These are phyloP conservation scores for Neotoxoptera formosana DNA, from an alignment of 1,140 invertebrate genomes.

Conservation along the genomic window DNA sequence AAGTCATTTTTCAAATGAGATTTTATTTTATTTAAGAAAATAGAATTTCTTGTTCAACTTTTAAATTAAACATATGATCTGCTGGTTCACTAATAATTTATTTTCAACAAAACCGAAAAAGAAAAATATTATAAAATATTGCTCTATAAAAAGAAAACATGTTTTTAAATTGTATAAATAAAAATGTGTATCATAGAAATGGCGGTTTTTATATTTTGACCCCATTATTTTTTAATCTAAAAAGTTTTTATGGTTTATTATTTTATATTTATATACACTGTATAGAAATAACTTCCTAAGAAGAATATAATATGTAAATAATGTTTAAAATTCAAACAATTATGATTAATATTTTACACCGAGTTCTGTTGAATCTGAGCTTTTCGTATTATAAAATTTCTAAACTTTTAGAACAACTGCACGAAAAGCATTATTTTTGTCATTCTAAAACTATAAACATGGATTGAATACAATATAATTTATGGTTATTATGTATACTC, in stretches of 20 bases:
- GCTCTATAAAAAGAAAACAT: background rate
- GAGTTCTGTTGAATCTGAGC: background rate
- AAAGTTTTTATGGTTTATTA: background rate
- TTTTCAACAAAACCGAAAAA: background rate
- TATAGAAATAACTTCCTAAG: background rate
- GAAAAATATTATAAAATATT: background rate
- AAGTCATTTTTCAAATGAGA: background rate
- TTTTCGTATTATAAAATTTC: background rate
- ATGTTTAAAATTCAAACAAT: background rate
- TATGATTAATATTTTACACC: background rate
- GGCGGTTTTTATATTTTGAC: background rate
- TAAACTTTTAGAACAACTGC: background rate
- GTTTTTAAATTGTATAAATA: background rate
- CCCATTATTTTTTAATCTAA: conserved; percentile 35
- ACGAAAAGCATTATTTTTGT: background rate
- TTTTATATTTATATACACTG: background rate
- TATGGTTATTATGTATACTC: background rate
- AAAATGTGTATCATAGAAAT: background rate
- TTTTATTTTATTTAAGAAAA: conserved; percentile 11
- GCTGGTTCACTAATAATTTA: background rate
- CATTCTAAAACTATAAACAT: background rate
- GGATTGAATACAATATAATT: background rate
- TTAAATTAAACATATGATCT: background rate
- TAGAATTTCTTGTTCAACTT: background rate
- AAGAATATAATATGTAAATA: too few relatives aligned